These are phyloP conservation scores for Plemyria rubiginata DNA, from an alignment of 2,888 invertebrate genomes.

Conservation along the genomic window DNA sequence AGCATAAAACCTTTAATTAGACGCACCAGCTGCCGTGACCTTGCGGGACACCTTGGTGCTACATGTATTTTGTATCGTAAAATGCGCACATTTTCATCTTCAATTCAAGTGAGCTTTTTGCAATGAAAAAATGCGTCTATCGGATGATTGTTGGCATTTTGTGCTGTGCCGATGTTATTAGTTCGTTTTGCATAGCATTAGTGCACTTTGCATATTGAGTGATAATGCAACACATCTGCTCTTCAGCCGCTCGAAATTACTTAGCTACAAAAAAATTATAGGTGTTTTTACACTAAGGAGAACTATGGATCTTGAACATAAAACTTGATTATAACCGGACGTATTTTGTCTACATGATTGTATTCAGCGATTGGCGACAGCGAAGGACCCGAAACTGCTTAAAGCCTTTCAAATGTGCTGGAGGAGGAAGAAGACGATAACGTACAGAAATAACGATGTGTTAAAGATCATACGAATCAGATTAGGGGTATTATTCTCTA, in stretches of 20 bases:
- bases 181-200: slow-evolving; percentile 57
- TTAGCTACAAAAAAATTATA: background rate
- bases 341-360: too few species aligned
- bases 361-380: too few species aligned
- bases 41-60: slow-evolving; percentile 79
- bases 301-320: background rate
- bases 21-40: slow-evolving; percentile 75
- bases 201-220: slow-evolving; percentile 33
- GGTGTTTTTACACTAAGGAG: background rate
- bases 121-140: slow-evolving; percentile 54
- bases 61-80: slow-evolving; percentile 77
- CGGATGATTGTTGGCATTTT: slow-evolving; percentile 62
- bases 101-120: slow-evolving; percentile 54
- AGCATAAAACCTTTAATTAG: slow-evolving; percentile 84
- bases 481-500: too few species aligned
- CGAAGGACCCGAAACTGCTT: too few species aligned
- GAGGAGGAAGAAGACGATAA: too few species aligned
- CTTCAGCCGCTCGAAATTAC: slow-evolving; percentile 35
- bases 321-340: too few species aligned
- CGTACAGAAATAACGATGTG: too few species aligned
- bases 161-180: slow-evolving; percentile 54
- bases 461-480: too few species aligned
- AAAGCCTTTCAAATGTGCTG: too few species aligned
- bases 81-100: slow-evolving; percentile 72
- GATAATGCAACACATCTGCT: slow-evolving; percentile 30